Base-by-base conservation (phyloP, 1,140 invertebrate genomes). In the Drosophila carrolli region DNA sequence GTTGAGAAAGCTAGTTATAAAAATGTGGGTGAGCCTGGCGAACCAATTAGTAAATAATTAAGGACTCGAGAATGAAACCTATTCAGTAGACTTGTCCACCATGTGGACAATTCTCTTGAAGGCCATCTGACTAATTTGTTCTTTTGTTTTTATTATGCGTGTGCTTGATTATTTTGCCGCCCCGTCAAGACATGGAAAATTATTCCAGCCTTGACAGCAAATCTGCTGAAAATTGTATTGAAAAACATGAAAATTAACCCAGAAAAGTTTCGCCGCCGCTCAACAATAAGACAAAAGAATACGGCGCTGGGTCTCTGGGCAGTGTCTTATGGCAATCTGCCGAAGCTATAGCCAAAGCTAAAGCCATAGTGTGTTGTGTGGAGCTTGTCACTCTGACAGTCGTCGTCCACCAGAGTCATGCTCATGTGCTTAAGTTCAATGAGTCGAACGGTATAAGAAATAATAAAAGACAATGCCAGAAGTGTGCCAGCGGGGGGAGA, bases 191-290 rank as follows among this genome's bases (percentile, higher is more conserved):
- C 56, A 19, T 71, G 63, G 75, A 78, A 78, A 78, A 78, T 78
- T 78, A 78, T 78, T 78, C 76, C 56, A 53, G 55, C 75, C 76
- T 78, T 78, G 76, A 78, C 76, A 78, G 76, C 75, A 78, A 78
- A 78, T 63, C 59, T 70, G 57, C 65, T 60, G 63, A 62, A 77
- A 77, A 67, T 70, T 59, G 66, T 78, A 78, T 78, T 78, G 75
- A 78, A 75, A 75, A 75, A 78, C 66, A 78, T 62, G 75, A 78
- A 78, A 78, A 78, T 78, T 78, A 78, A 78, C 75, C 75, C 75
- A 78, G 75, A 78, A 78, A 78, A 75, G 73, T 75, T 66, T 57
- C 55, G 61, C 62, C 37, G 54, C 46, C 27, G 59, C 60, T 74
- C 51, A 67, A 77, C 75, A 77, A 77, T 77, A 67, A 77, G 74